Base-by-base conservation (phyloP, 2,113 vertebrate species). In the Psittacus erithacus region DNA sequence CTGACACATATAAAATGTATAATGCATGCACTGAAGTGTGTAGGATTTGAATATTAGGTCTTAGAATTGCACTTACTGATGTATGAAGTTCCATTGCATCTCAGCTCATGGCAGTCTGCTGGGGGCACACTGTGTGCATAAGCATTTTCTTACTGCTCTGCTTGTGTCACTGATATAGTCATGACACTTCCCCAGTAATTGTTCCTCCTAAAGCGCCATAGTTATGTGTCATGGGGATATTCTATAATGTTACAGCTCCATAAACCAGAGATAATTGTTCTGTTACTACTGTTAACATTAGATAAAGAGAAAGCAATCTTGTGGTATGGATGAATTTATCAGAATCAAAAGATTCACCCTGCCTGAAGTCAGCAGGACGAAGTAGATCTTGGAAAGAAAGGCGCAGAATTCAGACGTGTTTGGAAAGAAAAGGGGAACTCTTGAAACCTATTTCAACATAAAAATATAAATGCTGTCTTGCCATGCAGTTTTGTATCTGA, bases 231-330 rank as follows among this genome's bases (percentile, higher is more conserved):
- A 68, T 19, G 39, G 69, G 88, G 79, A 77, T 74, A 76, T 43
- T 88, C 70, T 53, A n/a, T 47, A 76, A 60, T 25, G 52, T 77
- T 79, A 53, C 57, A 79, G 74, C 77, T 82, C 69, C 69, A 67
- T 60, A 78, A 81, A 86, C 24, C 39, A 57, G 81, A 60, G 82
- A 63, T 67, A 91, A 95, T 92, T 89, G 52, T 84, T 86, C 74
- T 82, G 62, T 92, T 87, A 91, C 55, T 82, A 44, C 73, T 83
- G 57, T 83, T 96, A 92, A 65, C 47, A 39, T 65, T 82, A 78
- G 65, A 77, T 74, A 78, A 94, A 94, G 53, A 52, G 73, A 89
- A 91, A 70, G 46, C n/a, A 59, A 35, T 91, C 77, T 86, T 31
- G 29, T 86, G 77, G 38, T 69, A 39, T 35, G 77, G 69, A 38